A percentile compares a stretch with the other conserved stretches of the same genome.
Conservation (phyloP, 2,888 invertebrate species). For the Miltochrista miniata region DNA sequence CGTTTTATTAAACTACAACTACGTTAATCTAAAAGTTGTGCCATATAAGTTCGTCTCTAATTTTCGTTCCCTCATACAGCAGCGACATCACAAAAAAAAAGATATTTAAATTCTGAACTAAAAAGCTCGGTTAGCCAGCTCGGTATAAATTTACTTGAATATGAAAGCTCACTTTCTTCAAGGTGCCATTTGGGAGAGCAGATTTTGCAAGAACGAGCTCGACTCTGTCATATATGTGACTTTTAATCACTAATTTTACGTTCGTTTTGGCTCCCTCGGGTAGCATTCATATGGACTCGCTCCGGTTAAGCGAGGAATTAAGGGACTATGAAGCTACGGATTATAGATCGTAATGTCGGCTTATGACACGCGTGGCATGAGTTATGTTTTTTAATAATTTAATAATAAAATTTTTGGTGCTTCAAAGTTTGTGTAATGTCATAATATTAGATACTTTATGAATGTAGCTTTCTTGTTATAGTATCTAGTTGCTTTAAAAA, state of each 20-base stretch:
- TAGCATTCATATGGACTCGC: constrained; percentile 51
- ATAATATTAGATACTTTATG: too few species aligned
- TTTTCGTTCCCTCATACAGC: too few species aligned
- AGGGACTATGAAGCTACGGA: constrained; percentile 61
- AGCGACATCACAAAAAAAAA: not conserved
- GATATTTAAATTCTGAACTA: not conserved
- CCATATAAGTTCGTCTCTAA: too few species aligned
- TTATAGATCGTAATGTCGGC: constrained; percentile 61
- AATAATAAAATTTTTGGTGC: too few species aligned
- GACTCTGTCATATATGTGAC: constrained; percentile 59
- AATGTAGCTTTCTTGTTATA: too few species aligned
- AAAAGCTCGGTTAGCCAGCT: too few species aligned
- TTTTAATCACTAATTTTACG: constrained; percentile 79
- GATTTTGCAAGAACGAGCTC: constrained; percentile 47
- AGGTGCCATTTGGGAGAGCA: constrained; percentile 37
- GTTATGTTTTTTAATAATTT: too few species aligned
- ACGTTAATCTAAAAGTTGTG: too few species aligned
- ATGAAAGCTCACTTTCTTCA: constrained; percentile 7
- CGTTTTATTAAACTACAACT: too few species aligned
- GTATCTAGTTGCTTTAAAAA: too few species aligned
- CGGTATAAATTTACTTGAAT: too few species aligned
- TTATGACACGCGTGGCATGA: constrained; percentile 12
- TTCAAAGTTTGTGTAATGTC: too few species aligned
- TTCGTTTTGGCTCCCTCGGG: constrained; percentile 66
- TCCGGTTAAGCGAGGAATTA: constrained; percentile 38